Evolutionary conservation across 64 coral and sea anemone species (phyloP), one percentile per base, ranked within the genome.

Genomic region (Acropora yongei): DNA sequence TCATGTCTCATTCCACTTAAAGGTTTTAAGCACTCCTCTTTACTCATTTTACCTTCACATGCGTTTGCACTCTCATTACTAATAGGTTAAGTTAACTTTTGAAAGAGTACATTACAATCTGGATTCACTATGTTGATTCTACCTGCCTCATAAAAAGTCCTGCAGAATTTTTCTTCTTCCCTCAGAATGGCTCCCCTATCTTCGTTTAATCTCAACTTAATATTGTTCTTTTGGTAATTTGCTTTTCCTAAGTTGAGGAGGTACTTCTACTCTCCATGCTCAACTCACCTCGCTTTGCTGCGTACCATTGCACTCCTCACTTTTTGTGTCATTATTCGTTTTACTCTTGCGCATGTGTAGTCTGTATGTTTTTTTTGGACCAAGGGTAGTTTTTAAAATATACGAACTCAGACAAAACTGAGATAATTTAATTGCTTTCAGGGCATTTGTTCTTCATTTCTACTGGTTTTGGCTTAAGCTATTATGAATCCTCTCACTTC

Each of bases 401-500:
- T 51, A 6, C n/a, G 8, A 44, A 16, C 53, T 80, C 1, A 51
- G 12, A 14, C n/a, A 80, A 51, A 72, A 30, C 30, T 30, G 30
- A 87, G 46, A 20, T 55, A 40, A 47, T 87, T 87, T 72, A 87
- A n/a, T 48, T 61, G 50, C 7, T 39, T 61, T 69, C 40, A 5
- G 0, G 72, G 8, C 16, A 43, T 44, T 69, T 44, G 18, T 72
- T 87, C 51, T 10, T 55, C 51, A 55, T 55, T 55, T 55, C 55
- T 73, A 20, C 58, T 1, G 18, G 17, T 68, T 30, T 55, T 73
- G 4, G 41, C 2, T 55, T 71, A 71, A 41, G 0, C 57, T 16
- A 71, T 87, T 68, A 65, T 87, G 44, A 87, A 87, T 13, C 3
- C 16, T 72, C 40, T 40, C 46, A 87, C 39, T 50, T 87, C 84